A percentile compares a stretch with the other conserved stretches of the same genome.
Conservation (phyloP, 2,888 invertebrate species). For the Platycheirus rosarum region DNA sequence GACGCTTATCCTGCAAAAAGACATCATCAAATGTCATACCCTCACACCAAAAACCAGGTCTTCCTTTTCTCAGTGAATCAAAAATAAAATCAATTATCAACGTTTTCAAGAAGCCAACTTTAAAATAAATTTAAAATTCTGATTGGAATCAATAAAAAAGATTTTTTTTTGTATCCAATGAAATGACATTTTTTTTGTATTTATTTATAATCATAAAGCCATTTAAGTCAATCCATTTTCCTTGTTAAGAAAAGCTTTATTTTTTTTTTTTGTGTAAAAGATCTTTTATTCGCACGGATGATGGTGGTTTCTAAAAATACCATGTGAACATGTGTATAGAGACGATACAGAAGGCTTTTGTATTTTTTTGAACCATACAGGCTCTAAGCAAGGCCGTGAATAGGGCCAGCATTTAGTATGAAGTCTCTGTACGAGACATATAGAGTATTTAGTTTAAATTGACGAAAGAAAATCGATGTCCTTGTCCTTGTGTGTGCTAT, state of each 20-base stretch:
- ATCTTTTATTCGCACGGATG: conserved; percentile 2
- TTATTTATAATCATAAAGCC: background rate
- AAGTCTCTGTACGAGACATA: conserved; percentile 39
- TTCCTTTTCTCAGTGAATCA: no score
- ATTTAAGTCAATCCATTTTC: background rate
- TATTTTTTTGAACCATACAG: conserved; percentile 53
- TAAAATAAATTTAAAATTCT: no score
- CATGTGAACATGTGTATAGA: background rate
- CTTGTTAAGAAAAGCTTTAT: background rate
- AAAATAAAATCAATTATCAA: no score
- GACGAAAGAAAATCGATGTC: conserved; percentile 57
- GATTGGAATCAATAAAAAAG: no score
- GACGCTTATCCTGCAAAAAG: no score
- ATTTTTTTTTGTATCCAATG: no score
- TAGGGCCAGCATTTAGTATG: conserved; percentile 19
- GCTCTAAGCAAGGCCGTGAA: conserved; percentile 46
- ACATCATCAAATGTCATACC: no score
- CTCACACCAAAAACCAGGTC: no score
- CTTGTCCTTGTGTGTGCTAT: conserved; percentile 18
- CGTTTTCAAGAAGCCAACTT: no score
- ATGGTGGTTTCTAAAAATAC: conserved; percentile 46
- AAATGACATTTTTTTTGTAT: background rate
- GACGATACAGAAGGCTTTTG: conserved; percentile 32
- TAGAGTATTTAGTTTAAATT: conserved; percentile 33
- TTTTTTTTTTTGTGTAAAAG: conserved; percentile 16